These are phyloP conservation scores for Hypercompe scribonia DNA, from an alignment of 2,888 invertebrate species.

Conservation along the genomic window DNA sequence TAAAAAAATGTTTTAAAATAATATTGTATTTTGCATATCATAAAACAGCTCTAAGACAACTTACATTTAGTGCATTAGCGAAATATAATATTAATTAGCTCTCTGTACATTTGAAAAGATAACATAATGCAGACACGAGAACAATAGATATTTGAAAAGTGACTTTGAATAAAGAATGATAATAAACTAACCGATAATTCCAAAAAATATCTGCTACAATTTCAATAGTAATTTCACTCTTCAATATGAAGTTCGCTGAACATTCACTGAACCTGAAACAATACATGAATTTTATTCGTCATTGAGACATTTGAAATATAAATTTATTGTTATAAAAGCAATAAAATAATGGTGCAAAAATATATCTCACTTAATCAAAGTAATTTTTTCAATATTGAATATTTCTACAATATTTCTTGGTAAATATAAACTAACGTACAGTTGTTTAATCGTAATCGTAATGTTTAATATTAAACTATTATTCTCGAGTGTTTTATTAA, in stretches of 20 bases:
- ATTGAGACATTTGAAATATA: conserved; percentile 15
- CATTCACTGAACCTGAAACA: conserved; percentile 34
- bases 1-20: background rate
- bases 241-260: conserved; percentile 29
- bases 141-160: background rate
- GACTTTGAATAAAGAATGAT: background rate
- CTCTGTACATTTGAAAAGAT: too few relatives aligned
- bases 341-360: background rate
- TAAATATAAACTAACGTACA: background rate
- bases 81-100: too few relatives aligned
- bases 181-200: background rate
- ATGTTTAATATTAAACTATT: background rate
- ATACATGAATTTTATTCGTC: conserved; percentile 35
- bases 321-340: background rate
- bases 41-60: background rate
- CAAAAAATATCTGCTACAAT: conserved; percentile 26
- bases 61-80: background rate
- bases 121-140: too few relatives aligned
- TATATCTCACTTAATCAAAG: background rate
- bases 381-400: background rate
- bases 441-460: background rate
- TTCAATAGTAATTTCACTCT: conserved; percentile 24
- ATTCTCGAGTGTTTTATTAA: background rate
- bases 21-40: background rate
- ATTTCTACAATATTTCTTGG: background rate